Conservation (phyloP, 2,888 invertebrate genomes). For the Rhingia rostrata region DNA sequence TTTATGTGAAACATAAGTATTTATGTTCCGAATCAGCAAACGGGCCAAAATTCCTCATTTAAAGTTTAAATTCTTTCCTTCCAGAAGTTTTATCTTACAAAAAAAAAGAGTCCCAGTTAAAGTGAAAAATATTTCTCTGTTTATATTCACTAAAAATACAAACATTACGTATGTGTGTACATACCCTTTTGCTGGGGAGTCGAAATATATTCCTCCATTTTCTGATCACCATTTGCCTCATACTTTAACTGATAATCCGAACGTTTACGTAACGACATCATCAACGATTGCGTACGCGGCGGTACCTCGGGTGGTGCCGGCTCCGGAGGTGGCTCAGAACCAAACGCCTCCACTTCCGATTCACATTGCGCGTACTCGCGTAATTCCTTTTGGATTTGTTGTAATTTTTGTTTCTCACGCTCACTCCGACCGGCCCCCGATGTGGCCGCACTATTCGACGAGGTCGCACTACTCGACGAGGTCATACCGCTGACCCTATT, state of each 20-base stretch:
- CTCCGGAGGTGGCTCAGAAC: slow-evolving; percentile 90
- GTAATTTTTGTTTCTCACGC: slow-evolving; percentile 78
- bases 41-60: too few species aligned
- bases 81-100: too few species aligned
- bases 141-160: background rate
- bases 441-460: slow-evolving; percentile 80
- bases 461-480: slow-evolving; percentile 84
- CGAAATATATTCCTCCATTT: slow-evolving; percentile 83
- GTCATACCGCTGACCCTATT: slow-evolving; percentile 84
- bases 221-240: slow-evolving; percentile 81
- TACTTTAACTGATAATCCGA: slow-evolving; percentile 83
- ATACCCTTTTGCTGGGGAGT: slow-evolving; percentile 80
- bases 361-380: slow-evolving; percentile 80
- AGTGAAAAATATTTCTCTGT: background rate
- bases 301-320: slow-evolving; percentile 94
- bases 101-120: too few species aligned
- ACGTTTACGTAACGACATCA: slow-evolving; percentile 83
- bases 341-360: slow-evolving; percentile 74
- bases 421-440: slow-evolving; percentile 77
- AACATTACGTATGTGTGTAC: slow-evolving; percentile 42
- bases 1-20: too few species aligned
- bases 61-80: too few species aligned
- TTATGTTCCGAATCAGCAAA: too few species aligned
- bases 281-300: slow-evolving; percentile 92
- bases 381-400: slow-evolving; percentile 78